Evolutionary conservation across 2,888 invertebrate species (phyloP).

Genomic region (Keiferia lycopersicella): DNA sequence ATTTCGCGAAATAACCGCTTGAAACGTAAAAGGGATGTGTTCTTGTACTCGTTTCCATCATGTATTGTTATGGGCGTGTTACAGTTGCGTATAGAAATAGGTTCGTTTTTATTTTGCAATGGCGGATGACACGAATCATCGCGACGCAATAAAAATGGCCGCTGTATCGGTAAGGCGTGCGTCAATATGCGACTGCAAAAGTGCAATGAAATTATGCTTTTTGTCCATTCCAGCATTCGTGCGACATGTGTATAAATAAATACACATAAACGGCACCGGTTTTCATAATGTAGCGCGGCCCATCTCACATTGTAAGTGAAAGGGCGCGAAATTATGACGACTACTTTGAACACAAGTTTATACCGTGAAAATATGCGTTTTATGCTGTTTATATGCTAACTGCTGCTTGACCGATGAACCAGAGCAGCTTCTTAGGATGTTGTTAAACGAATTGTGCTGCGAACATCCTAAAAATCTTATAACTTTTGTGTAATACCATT

Average conservation of each 20-base stretch:
- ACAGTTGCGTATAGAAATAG: conserved; percentile 52
- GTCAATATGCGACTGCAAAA: conserved; percentile 60
- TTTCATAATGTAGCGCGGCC: conserved; percentile 5
- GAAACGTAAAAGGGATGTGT: conserved; percentile 60
- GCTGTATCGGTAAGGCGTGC: conserved; percentile 79
- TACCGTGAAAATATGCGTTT: conserved; percentile 20
- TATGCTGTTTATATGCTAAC: background rate
- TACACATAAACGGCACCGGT: conserved; percentile 5
- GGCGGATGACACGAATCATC: conserved; percentile 81
- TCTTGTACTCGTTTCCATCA: conserved; percentile 50
- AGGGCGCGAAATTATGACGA: conserved; percentile 77
- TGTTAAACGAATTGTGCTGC: background rate
- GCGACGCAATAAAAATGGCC: conserved; percentile 81
- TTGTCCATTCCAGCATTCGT: conserved; percentile 23
- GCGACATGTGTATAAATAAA: conserved; percentile 11
- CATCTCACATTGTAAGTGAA: conserved; percentile 55
- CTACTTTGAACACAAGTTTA: conserved; percentile 42
- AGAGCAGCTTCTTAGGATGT: background rate
- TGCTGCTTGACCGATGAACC: conserved; percentile 2
- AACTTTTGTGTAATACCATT: conserved; percentile 36
- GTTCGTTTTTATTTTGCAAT: conserved; percentile 69
- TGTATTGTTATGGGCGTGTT: conserved; percentile 55
- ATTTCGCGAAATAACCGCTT: conserved; percentile 56
- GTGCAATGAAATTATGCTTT: conserved; percentile 36
- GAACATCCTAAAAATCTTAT: background rate